A percentile compares a stretch with the other conserved stretches of the same genome.
phyloP scores from a whole-genome alignment of 37 sponge, comb jelly and placozoan genomes.

The Aplysina aerophoba region DNA sequence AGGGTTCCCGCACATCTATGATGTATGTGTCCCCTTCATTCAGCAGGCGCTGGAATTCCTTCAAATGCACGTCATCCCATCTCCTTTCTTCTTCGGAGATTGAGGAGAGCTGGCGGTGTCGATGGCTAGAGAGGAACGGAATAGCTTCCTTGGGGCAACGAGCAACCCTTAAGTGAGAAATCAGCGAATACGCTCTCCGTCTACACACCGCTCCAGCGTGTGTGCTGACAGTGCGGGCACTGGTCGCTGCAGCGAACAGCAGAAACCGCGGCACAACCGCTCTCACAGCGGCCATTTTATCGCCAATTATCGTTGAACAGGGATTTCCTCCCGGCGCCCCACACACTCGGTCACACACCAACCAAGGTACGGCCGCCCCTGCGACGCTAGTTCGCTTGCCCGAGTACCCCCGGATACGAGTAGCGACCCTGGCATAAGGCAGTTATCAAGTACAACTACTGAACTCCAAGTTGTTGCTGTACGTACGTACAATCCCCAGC shows the following conservation, averaged over 20 bases:
- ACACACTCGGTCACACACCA: too few species aligned
- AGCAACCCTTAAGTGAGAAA: not conserved
- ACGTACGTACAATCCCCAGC: not conserved
- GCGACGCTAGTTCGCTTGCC: too few species aligned
- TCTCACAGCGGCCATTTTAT: conserved; percentile 1
- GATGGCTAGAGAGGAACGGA: not conserved
- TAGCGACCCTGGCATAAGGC: too few species aligned
- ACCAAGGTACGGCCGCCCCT: too few species aligned
- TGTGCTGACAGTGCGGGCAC: not conserved
- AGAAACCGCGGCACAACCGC: not conserved
- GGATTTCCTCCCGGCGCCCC: not conserved
- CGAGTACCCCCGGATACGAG: too few species aligned
- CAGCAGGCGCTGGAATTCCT: not conserved
- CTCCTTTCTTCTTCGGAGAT: not conserved
- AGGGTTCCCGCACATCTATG: conserved; percentile 86
- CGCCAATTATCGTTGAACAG: too few species aligned
- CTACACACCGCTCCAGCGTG: not conserved
- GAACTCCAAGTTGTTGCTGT: too few species aligned
- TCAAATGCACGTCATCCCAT: conserved; percentile 15
- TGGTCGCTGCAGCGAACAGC: not conserved
- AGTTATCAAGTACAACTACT: too few species aligned
- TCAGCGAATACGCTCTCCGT: not conserved
- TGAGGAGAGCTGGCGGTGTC: not conserved
- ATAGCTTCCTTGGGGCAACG: not conserved
- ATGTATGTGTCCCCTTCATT: conserved; percentile 41